Evolutionary conservation across 2,888 invertebrate species (phyloP).

Genomic region (Serripes groenlandicus): DNA sequence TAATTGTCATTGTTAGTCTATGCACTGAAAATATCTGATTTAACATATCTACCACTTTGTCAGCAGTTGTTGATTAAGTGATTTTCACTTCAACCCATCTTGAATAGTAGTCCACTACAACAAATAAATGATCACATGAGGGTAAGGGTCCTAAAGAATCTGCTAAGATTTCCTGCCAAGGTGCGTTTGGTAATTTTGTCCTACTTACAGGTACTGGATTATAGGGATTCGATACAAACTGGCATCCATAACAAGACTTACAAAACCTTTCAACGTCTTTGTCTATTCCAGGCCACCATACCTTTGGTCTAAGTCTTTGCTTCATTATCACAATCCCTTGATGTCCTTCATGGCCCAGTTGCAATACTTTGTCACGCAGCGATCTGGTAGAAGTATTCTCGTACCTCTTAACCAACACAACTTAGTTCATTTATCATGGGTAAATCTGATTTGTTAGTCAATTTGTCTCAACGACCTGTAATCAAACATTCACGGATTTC

Average conservation of each 20-base stretch:
- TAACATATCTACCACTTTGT: slow-evolving; percentile 46
- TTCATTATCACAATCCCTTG: slow-evolving; percentile 14
- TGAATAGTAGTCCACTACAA: slow-evolving; percentile 65
- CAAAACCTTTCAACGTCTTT: slow-evolving; percentile 42
- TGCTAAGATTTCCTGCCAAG: slow-evolving; percentile 66
- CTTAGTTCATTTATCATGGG: slow-evolving; percentile 25
- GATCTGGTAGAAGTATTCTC: slow-evolving; percentile 13
- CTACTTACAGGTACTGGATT: slow-evolving; percentile 51
- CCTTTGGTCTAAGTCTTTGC: slow-evolving; percentile 56
- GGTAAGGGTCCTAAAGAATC: slow-evolving; percentile 70
- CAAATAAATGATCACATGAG: slow-evolving; percentile 47
- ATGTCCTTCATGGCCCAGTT: slow-evolving; percentile 24
- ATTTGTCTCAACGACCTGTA: slow-evolving; percentile 28
- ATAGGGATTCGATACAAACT: slow-evolving; percentile 23
- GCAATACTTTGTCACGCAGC: background rate
- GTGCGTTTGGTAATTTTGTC: slow-evolving; percentile 6
- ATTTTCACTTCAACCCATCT: slow-evolving; percentile 57
- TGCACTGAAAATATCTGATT: slow-evolving; percentile 49
- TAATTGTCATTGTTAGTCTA: slow-evolving; percentile 58
- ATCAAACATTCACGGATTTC: slow-evolving; percentile 23
- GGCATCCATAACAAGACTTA: slow-evolving; percentile 56
- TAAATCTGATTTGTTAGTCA: slow-evolving; percentile 14
- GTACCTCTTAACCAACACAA: slow-evolving; percentile 23
- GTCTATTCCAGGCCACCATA: slow-evolving; percentile 74
- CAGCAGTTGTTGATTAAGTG: slow-evolving; percentile 52